phyloP scores from a whole-genome alignment of 2,797 vertebrate species.

The Sciaenops ocellatus region DNA sequence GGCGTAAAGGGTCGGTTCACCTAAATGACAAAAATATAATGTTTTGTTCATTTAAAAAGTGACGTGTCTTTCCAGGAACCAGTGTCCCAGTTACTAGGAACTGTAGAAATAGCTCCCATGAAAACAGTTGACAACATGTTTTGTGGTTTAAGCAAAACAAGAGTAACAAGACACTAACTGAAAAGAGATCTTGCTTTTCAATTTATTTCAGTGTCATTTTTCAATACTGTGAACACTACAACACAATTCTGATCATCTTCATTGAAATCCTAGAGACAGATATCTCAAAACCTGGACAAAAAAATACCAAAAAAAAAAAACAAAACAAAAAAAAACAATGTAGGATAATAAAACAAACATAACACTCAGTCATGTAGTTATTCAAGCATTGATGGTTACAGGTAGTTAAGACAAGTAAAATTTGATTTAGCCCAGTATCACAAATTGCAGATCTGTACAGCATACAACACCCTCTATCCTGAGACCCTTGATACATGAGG shows the following conservation, averaged over 20 bases:
- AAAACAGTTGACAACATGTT: conserved; percentile 7
- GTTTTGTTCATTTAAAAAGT: neutral
- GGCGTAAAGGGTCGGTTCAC: neutral
- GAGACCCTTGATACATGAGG: too few species aligned
- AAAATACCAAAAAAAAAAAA: too few species aligned
- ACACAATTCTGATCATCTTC: neutral
- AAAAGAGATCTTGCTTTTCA: neutral
- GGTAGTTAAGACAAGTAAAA: neutral
- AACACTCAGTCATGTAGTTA: too few species aligned
- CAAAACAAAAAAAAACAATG: too few species aligned
- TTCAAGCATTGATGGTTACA: too few species aligned
- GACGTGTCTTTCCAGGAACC: conserved; percentile 8
- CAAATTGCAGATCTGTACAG: neutral
- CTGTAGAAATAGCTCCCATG: neutral
- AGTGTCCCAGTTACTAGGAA: neutral
- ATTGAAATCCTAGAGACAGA: neutral
- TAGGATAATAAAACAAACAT: too few species aligned
- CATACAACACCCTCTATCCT: too few species aligned
- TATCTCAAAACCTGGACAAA: neutral
- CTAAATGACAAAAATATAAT: neutral
- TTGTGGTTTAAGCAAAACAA: neutral
- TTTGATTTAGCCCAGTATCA: neutral
- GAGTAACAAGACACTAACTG: neutral
- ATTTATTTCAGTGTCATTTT: neutral
- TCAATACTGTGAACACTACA: neutral